phyloP scores from a whole-genome alignment of 2,888 invertebrate genomes.

The Brenthis hecate region DNA sequence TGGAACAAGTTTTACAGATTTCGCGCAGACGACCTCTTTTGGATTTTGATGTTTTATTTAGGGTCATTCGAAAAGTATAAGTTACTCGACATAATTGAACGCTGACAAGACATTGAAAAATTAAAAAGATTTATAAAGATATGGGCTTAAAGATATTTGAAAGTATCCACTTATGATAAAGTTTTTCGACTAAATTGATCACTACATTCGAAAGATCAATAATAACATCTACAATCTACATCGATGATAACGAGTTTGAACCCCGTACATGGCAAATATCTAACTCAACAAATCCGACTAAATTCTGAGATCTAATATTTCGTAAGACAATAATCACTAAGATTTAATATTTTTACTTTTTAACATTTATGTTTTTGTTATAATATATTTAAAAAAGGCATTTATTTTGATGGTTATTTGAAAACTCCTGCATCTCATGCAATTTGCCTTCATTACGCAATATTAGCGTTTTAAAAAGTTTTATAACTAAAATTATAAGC shows the following conservation, averaged over 20 bases:
- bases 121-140: constrained; percentile 34
- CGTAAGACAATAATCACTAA: too few relatives aligned
- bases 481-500: constrained; percentile 33
- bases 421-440: neutral
- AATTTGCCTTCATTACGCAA: constrained; percentile 17
- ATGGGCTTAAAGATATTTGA: neutral
- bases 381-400: too few relatives aligned
- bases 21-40: constrained; percentile 70
- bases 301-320: too few relatives aligned
- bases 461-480: constrained; percentile 11
- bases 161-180: neutral
- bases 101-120: constrained; percentile 39
- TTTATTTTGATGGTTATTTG: too few relatives aligned
- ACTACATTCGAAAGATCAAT: too few relatives aligned
- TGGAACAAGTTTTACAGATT: constrained; percentile 80
- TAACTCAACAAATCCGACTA: too few relatives aligned
- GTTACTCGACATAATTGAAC: constrained; percentile 45
- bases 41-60: constrained; percentile 56
- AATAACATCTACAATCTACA: too few relatives aligned
- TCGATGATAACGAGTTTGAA: too few relatives aligned
- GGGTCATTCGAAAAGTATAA: constrained; percentile 46
- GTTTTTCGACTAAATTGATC: too few relatives aligned
- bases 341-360: too few relatives aligned
- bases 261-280: too few relatives aligned
- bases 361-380: too few relatives aligned